Percentiles rank a stretch among this genome's conserved stretches.
Conservation (phyloP, 2,113 vertebrate genomes). For the Melanerpes formicivorus region DNA sequence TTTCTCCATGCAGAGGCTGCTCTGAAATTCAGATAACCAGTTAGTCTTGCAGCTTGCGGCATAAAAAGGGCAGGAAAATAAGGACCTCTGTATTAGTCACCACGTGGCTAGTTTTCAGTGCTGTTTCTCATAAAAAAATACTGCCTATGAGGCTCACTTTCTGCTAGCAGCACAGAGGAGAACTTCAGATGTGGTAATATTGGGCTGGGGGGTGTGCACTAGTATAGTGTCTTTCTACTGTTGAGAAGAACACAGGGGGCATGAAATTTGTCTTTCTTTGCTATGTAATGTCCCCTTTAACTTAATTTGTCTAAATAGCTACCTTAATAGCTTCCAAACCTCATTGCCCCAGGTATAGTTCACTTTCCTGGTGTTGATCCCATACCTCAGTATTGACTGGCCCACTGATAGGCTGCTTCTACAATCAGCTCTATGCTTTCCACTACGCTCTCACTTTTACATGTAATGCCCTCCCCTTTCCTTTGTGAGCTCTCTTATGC, state of each 20-base stretch:
- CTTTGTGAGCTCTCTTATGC: background rate
- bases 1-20: background rate
- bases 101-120: background rate
- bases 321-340: background rate
- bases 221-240: background rate
- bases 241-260: background rate
- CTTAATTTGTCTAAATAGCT: conserved; percentile 1
- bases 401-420: background rate
- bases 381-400: background rate
- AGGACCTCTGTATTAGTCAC: background rate
- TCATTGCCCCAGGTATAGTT: background rate
- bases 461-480: background rate
- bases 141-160: background rate
- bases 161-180: background rate
- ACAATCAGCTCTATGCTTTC: background rate
- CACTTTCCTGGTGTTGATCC: background rate
- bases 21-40: background rate
- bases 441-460: background rate
- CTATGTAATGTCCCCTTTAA: background rate
- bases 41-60: background rate
- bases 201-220: background rate
- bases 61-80: background rate
- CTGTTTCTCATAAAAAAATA: background rate
- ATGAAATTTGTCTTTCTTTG: background rate
- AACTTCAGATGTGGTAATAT: background rate